Evolutionary conservation across 2,797 vertebrate genomes (phyloP), one percentile per base, ranked within the genome.

Genomic region (Gymnothorax reevesii): DNA sequence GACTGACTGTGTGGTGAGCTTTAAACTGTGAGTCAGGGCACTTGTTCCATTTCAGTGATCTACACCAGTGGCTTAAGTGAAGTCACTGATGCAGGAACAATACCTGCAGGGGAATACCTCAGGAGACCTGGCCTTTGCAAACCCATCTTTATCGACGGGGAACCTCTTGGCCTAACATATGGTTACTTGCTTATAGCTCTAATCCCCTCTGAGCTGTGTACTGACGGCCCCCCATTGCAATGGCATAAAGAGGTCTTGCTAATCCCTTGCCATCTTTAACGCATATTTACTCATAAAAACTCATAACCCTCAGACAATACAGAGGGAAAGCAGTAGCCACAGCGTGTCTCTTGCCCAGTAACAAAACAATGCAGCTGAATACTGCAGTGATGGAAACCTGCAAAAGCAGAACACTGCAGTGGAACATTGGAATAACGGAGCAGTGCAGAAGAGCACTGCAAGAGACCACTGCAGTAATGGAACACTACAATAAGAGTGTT

Each of bases 181-280:
- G 89, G 84, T 88, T 59, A 71, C 75, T 64, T 86, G 73, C 57
- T 52, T 87, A 54, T 71, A 49, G 77, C 57, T 88, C 86, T 90
- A 91, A 91, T 91, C 90, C 87, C 85, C 12, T 57, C 64, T 54
- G 49, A 54, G 49, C 22, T 55, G 42, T n/a, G 77, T 20, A 22
- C 12, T 66, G n/a, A n/a, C 20, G 59, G 33, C 33, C 25, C 87
- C 86, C 84, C 82, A 84, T 87, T 86, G 55, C 52, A 85, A 71
- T 83, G 27, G 52, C 54, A 20, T 52, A 84, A n/a, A 25, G 82
- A 17, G 73, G 49, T 66, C 54, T 15, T 49, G 49, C 77, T 80
- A 80, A 80, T 80, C 77, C 22, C 52, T 52, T 9, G 52, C 77
- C 3, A 12, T 3, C 49, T 20, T 80, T 55, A n/a, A 55, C 8